Percentiles rank a stretch among this genome's conserved stretches.
phyloP scores from a whole-genome alignment of 2,797 vertebrate genomes.

The Antrozous pallidus region DNA sequence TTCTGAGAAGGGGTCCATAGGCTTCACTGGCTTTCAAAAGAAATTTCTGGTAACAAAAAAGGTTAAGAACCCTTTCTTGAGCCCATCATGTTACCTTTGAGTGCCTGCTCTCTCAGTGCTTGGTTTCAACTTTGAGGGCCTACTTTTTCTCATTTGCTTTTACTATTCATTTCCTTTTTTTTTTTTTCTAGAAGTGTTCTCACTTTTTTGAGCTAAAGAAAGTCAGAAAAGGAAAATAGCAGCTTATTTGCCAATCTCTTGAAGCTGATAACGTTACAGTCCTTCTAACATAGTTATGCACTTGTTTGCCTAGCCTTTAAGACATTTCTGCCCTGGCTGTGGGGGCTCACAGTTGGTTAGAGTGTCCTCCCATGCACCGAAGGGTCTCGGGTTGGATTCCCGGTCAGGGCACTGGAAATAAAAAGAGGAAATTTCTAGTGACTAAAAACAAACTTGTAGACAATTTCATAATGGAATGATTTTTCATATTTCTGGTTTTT shows the following conservation, averaged over 20 bases:
- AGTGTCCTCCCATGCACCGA: too few relatives aligned
- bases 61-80: neutral
- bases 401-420: too few relatives aligned
- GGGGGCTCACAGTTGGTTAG: too few relatives aligned
- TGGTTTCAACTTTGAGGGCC: neutral
- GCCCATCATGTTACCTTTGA: neutral
- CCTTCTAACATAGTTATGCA: neutral
- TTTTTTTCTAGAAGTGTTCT: neutral
- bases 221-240: neutral
- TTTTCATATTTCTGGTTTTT: conserved; percentile 8
- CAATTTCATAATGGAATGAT: neutral
- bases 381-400: too few relatives aligned
- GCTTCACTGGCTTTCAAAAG: neutral
- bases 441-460: neutral
- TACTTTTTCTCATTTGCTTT: neutral
- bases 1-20: neutral
- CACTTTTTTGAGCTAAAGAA: neutral
- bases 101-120: too few relatives aligned
- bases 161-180: neutral
- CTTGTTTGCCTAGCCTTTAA: neutral
- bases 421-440: neutral
- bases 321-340: neutral
- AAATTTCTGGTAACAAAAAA: neutral
- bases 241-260: neutral
- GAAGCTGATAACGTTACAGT: neutral